A percentile compares a stretch with the other conserved stretches of the same genome.
Evolutionary conservation across 2,113 vertebrate species (phyloP).

Genomic region (Uria aalge): DNA sequence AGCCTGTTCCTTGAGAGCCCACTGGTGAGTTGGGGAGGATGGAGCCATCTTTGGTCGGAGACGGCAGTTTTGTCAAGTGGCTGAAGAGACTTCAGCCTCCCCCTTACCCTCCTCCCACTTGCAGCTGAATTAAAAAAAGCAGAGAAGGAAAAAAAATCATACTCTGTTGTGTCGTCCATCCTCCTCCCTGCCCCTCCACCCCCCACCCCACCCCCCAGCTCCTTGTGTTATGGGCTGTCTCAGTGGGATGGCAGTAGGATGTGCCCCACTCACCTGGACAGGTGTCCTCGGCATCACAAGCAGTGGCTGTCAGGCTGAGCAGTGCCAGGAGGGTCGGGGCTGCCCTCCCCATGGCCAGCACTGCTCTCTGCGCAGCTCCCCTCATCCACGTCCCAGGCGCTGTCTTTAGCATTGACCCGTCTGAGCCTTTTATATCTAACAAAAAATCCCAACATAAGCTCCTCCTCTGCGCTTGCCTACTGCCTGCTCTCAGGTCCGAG

Average conservation of each 20-base stretch:
- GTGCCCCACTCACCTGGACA: slow-evolving; percentile 10
- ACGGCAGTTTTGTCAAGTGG: background rate
- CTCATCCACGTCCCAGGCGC: background rate
- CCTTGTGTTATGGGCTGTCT: background rate
- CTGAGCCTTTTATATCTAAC: background rate
- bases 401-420: background rate
- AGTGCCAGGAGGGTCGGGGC: background rate
- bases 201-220: background rate
- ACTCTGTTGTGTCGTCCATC: background rate
- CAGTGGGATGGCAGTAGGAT: background rate
- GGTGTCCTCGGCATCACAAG: background rate
- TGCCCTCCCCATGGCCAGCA: background rate
- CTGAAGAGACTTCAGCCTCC: background rate
- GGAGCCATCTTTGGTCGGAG: background rate
- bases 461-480: background rate
- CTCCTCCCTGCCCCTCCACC: too few species aligned
- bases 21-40: background rate
- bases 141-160: background rate
- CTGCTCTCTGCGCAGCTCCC: background rate
- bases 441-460: background rate
- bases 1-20: background rate
- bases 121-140: background rate
- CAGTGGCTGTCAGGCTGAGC: background rate
- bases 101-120: background rate
- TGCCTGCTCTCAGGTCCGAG: background rate